These are phyloP conservation scores for Cryptophagus acutangulus DNA, from an alignment of 2,888 invertebrate genomes.

Conservation along the genomic window DNA sequence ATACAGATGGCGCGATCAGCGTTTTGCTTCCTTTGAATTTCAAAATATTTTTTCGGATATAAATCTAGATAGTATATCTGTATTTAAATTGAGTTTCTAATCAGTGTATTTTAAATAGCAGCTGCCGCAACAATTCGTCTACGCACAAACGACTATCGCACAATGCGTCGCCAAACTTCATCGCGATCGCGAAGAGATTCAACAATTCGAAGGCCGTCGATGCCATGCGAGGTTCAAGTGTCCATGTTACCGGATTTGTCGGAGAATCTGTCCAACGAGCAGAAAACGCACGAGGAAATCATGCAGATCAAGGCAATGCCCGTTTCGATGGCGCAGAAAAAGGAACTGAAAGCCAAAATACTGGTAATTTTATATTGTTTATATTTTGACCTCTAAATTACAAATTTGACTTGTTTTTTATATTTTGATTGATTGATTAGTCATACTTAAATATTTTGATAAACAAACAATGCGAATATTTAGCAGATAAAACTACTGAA, in stretches of 20 bases:
- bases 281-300: conserved; percentile 79
- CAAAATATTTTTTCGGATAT: not conserved
- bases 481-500: no score
- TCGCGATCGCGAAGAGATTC: conserved; percentile 52
- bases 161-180: conserved; percentile 55
- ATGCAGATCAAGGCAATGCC: conserved; percentile 83
- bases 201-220: conserved; percentile 52
- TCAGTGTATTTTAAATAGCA: conserved; percentile 11
- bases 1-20: no score
- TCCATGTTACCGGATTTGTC: conserved; percentile 81
- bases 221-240: conserved; percentile 62
- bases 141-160: conserved; percentile 55
- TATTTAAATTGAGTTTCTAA: not conserved
- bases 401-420: not conserved
- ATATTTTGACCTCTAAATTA: not conserved
- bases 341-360: conserved; percentile 71
- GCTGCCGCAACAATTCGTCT: conserved; percentile 65
- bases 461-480: no score
- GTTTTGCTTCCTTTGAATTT: no score
- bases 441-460: no score
- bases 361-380: conserved; percentile 53
- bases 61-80: not conserved
- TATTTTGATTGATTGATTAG: no score
- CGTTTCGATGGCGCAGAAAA: conserved; percentile 75
- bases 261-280: conserved; percentile 75